These are phyloP conservation scores for Litoditis marina DNA, from an alignment of 2,888 invertebrate genomes.

Conservation along the genomic window DNA sequence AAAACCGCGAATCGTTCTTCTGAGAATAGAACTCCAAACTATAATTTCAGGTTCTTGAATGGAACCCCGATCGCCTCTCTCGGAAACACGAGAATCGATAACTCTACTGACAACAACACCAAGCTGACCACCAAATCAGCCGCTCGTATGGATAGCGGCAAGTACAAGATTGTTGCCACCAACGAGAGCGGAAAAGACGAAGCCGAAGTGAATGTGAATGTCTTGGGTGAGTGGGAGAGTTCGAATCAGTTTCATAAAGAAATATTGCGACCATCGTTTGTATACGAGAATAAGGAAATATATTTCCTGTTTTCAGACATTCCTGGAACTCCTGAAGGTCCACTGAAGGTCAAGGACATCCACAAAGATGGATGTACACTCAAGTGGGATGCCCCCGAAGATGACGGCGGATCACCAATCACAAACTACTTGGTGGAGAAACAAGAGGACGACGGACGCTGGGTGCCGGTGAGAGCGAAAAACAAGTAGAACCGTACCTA, in stretches of 20 bases:
- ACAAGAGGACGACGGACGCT: constrained; percentile 61
- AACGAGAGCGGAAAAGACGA: constrained; percentile 66
- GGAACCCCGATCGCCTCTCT: constrained; percentile 68
- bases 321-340: constrained; percentile 73
- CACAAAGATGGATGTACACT: constrained; percentile 84
- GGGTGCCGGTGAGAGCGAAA: constrained; percentile 52
- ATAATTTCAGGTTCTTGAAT: constrained; percentile 68
- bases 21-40: neutral
- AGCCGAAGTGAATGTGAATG: constrained; percentile 69
- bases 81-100: constrained; percentile 75
- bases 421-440: constrained; percentile 89
- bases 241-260: neutral
- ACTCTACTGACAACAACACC: constrained; percentile 78
- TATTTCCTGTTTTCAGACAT: no score
- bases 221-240: constrained; percentile 69
- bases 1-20: neutral
- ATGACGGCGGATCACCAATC: constrained; percentile 89
- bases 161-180: constrained; percentile 64
- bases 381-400: constrained; percentile 76
- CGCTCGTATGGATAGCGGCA: constrained; percentile 71
- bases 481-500: no score
- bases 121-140: constrained; percentile 79
- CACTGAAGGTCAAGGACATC: constrained; percentile 77
- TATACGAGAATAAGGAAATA: no score
- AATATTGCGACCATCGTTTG: neutral